Base-by-base conservation (phyloP, 2,888 invertebrate genomes). In the Cosmia trapezina region DNA sequence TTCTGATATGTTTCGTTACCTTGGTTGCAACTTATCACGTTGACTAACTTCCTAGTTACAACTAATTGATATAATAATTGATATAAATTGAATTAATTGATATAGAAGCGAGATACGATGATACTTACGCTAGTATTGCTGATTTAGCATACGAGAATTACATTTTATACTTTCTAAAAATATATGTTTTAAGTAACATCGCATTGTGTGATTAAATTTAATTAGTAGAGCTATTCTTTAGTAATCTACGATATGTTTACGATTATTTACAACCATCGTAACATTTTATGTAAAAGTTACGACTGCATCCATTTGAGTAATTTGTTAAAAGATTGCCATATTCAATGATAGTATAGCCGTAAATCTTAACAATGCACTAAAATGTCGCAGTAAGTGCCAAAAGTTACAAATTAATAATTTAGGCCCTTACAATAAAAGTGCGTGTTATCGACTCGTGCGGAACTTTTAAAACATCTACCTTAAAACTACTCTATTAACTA, bases 1-100 rank as follows among this genome's bases (percentile, higher is more conserved):
- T 96, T 97, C 97, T 97, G 97, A 97, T 97, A 97, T 97, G 97
- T 97, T 96, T 97, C 96, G 97, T 97, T 97, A 97, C 97, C 97
- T 97, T 97, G 97, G 97, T 97, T 97, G 97, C 96, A 96, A 96
- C 96, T 95, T 96, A 96, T 96, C 96, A 96, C 96, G 96, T 96
- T 96, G 96, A 51, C 81, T 84, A 63, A 80, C 72, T 72, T 72
- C 49, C 56, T 79, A 76, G 14, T 57, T 77, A 86, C 72, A 80
- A 83, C 91, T 93, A 92, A 92, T 93, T 94, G 92, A 91, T 93
- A 90, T 89, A 71, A 83, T 82, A 86, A 84, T 87, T 78, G 77
- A 86, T 83, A 89, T 79, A 61, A 91, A 93, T 93, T 92, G 94
- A 95, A 93, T 94, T 93, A 85, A 92, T 91, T 86, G 88, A 89